These are phyloP conservation scores for Cheumatopsyche charites DNA, from an alignment of 1,140 invertebrate genomes.

Conservation along the genomic window DNA sequence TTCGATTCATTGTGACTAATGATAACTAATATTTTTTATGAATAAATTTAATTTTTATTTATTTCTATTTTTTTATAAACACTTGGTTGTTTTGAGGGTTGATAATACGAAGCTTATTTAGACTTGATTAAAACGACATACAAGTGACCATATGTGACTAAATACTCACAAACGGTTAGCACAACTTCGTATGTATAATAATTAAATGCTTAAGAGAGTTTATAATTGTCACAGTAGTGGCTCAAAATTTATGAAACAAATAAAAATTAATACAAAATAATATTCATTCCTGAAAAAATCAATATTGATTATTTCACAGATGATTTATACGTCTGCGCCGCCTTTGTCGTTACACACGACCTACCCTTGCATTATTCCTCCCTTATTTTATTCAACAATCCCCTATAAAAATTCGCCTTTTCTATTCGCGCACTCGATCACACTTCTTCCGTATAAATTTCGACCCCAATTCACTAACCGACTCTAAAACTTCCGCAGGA, in stretches of 20 bases:
- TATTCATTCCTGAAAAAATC: not conserved
- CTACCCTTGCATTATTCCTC: slow-evolving; percentile 7
- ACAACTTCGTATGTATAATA: slow-evolving; percentile 8
- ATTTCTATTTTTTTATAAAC: not conserved
- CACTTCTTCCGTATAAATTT: slow-evolving; percentile 22
- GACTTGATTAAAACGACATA: slow-evolving; percentile 45
- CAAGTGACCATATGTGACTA: slow-evolving; percentile 40
- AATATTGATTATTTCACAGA: not conserved
- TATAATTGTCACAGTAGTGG: not conserved
- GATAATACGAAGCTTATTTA: slow-evolving; percentile 47
- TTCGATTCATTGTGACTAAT: too few relatives aligned
- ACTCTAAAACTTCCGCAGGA: not conserved
- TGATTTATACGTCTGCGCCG: not conserved
- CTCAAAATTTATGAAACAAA: not conserved
- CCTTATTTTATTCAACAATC: slow-evolving; percentile 43
- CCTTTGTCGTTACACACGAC: slow-evolving; percentile 24
- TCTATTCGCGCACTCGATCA: slow-evolving; percentile 37
- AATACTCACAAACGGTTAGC: slow-evolving; percentile 31
- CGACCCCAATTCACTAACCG: not conserved
- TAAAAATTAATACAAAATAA: not conserved
- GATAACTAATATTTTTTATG: too few relatives aligned
- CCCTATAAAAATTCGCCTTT: slow-evolving; percentile 43
- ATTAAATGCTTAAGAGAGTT: not conserved
- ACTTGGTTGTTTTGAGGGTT: slow-evolving; percentile 30
- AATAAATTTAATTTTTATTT: not conserved